Base-by-base conservation (phyloP, 2,888 invertebrate genomes). In the Lycaena phlaeas region DNA sequence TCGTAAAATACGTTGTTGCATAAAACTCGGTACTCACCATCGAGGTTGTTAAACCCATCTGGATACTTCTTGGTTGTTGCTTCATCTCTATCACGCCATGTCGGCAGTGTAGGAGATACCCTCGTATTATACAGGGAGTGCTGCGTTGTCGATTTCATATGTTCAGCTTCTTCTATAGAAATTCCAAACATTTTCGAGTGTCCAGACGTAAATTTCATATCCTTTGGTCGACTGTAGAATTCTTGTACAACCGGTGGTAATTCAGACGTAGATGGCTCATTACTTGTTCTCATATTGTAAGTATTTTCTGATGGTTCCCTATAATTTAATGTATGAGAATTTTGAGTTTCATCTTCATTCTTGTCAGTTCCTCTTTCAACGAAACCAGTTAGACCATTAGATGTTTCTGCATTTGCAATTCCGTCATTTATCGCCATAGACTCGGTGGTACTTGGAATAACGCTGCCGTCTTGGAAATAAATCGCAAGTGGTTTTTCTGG, bases 41-140 rank as follows among this genome's bases (percentile, higher is more conserved):
- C 79, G 22, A 64, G 62, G 49, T 70, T 72, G 59, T 70, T 73
- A 45, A 68, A 34, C 34, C 22, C 18, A 18, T 34, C 59, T 18
- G 78, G 77, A 56, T 81, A 79, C 41, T 77, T 77, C 66, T 73
- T 78, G 15, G 79, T 82, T 1, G 79, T 81, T 14, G 74, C 58
- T 44, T 75, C 75, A 45, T 74, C 74, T 31, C 64, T 56, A 42
- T 77, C 77, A 18, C 76, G 72, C 57, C 87, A 86, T 0, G 81
- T 72, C 0, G 89, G 89, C 11, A 89, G 69, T 2, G 89, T 89
- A n/a, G 89, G 89, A 6, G 89, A 89, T 1, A 89, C 89, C 51
- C 85, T 73, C 1, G 87, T 85, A 45, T 81, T 78, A 50, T 85
- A 85, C 2, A 75, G 40, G 11, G 84, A 77, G 42, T 75, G 79